Base-by-base conservation (phyloP, 2,888 invertebrate genomes). In the Rhopalosiphum nymphaeae region DNA sequence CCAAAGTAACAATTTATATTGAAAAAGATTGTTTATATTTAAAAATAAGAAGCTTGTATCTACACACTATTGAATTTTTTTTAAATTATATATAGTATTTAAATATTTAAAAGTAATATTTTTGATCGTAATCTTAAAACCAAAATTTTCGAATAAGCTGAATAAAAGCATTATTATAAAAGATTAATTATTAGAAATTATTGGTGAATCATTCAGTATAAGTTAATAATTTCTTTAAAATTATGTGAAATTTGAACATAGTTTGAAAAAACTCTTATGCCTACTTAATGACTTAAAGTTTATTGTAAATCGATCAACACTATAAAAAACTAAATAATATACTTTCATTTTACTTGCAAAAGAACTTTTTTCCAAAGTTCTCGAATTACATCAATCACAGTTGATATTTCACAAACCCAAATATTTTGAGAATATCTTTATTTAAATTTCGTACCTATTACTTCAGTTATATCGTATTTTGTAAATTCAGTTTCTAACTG, bases 261-360 rank as follows among this genome's bases (percentile, higher is more conserved):
- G n/a, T 87, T 49, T 53, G 9, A 10, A n/a, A n/a, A 49, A 21
- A 21, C 25, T 53, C 21, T 7, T 21, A 21, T 25, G 36, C 13
- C n/a, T 53, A 49, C 25, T 36, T 21, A 78, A 36, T 10, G 10
- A 88, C 53, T 53, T 10, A 10, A 26, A 42, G 42, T 26, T 57
- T 42, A 89, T 53, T 53, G 53, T 88, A 25, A 88, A 89, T 89
- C 56, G 89, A 57, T 89, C n/a, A 89, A 89, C 42, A 56, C 56
- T 57, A 46, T 46, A 42, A 88, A 88, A 88, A 36, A 57, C 42
- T 36, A 57, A 42, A 56, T 10, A 36, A 36, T 10, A 56, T 42
- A 42, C 26, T 16, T 56, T 42, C 56, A 13, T 16, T 42, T 89
- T 89, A 56, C 56, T 57, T 57, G 42, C 16, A 26, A 42, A 13